Evolutionary conservation across 2,113 vertebrate species (phyloP), one percentile per base, ranked within the genome.

Genomic region (Rhabdomys dilectus): DNA sequence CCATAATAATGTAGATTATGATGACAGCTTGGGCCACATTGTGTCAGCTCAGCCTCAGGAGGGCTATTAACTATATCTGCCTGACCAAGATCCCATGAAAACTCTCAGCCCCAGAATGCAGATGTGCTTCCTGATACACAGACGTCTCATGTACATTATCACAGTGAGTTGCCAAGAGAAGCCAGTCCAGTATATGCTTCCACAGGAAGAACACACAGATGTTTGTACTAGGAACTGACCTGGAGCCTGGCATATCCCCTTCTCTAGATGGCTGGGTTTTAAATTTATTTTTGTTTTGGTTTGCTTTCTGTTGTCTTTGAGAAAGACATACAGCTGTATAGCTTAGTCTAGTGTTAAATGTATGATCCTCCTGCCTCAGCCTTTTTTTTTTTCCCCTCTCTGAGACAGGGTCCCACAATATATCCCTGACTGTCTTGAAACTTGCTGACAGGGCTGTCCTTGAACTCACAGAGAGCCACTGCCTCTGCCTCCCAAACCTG

Each of bases 81-180:
- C 39, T 42, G 36, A 66, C 58, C 36, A 24, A 53, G 91, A 60
- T 17, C 15, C 68, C 24, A 1, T 22, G 24, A 64, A 84, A 42
- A 29, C 66, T 6, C 29, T n/a, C 26, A 56, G 45, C 42, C 15
- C 34, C 9, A 21, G 39, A 56, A 19, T 39, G 21, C 42, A 75
- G 13, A 42, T 15, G 56, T 19, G 26, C 26, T 19, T 39, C 7
- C 19, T 11, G 31, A 7, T 17, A 2, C 0, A 42, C 11, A 36
- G 2, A 24, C 1, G 3, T 11, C 1, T 7, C 21, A 4, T 7
- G 5, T 5, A 9, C 58, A 15, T 9, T 1, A 45, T 7, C 39
- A 24, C 22, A 17, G 11, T 5, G 15, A 12, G 72, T 24, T 9
- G 1, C 88, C 9, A 13, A 22, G 21, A 29, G 53, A 42, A 45